Conservation (phyloP, 1,140 invertebrate species). For the Lordiphosa collinella region DNA sequence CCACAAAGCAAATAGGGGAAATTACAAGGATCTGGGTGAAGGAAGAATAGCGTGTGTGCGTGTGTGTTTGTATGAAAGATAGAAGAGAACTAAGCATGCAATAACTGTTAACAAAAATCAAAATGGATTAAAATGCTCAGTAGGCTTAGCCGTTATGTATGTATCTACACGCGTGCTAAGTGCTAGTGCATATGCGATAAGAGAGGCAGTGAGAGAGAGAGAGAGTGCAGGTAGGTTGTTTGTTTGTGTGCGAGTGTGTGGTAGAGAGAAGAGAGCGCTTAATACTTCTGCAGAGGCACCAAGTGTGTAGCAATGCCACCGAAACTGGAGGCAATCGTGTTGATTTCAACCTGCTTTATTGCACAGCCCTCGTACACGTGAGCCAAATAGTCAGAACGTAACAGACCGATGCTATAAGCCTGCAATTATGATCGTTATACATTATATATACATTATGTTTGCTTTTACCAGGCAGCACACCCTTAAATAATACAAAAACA, state of each 20-base stretch:
- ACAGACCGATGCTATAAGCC: constrained; percentile 83
- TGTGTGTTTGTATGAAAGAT: background rate
- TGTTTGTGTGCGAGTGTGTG: constrained; percentile 22
- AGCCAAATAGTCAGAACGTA: constrained; percentile 89
- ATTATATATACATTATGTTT: constrained; percentile 55
- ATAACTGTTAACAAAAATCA: too few species aligned
- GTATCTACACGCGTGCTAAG: too few species aligned
- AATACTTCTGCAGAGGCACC: constrained; percentile 85
- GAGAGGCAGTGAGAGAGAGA: background rate
- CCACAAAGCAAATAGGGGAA: background rate
- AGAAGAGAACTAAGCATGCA: too few species aligned
- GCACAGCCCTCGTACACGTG: constrained; percentile 81
- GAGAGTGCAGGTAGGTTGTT: background rate
- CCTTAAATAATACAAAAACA: constrained; percentile 35
- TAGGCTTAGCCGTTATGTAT: too few species aligned
- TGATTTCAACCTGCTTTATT: constrained; percentile 89
- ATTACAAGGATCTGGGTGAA: too few species aligned
- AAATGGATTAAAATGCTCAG: too few species aligned
- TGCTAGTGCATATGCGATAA: too few species aligned
- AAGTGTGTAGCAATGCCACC: constrained; percentile 83
- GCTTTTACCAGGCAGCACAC: constrained; percentile 19
- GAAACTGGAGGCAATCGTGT: constrained; percentile 87
- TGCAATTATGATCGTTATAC: constrained; percentile 76
- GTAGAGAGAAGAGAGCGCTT: constrained; percentile 58
- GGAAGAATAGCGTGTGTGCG: constrained; percentile 2